Evolutionary conservation across 1,140 invertebrate species (phyloP), one percentile per base, ranked within the genome.

Genomic region (Calephelis nemesis): DNA sequence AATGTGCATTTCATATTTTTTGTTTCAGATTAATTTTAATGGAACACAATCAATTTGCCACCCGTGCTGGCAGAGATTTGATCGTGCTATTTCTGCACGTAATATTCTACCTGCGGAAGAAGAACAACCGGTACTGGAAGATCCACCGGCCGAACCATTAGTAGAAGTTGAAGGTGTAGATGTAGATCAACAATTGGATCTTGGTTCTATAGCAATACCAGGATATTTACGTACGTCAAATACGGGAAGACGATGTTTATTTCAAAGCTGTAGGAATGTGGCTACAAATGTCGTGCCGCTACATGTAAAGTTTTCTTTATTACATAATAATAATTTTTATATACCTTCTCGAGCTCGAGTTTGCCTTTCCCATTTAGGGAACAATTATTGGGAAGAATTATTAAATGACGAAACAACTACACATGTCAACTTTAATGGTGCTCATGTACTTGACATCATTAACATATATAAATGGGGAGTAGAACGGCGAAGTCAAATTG

Each of bases 401-500:
- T 54, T 54, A 54, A 19, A 54, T 54, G 42, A 52, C 15, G 39
- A 48, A 15, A 48, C 58, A 48, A 49, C 58, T 13, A 62, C 47
- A 68, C 58, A 58, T 62, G 47, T 50, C 47, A 62, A 45, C 54
- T 67, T 67, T 50, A 67, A 67, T 67, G 47, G 47, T 62, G 40
- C 66, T 60, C 67, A 63, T 68, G 13, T 68, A 63, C 67, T 52
- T 49, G 60, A 68, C 13, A 68, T 68, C 7, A 63, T 68, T 47
- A 62, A 68, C 11, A 49, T 62, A 48, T 68, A 50, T 62, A 68
- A 68, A 68, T 68, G 47, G 66, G 39, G 66, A 54, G 60, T 62
- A 19, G 66, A 68, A 68, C 19, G 66, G 30, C 40, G 58, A 48
- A 62, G 47, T 42, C 42, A 49, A 62, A 63, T 68, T 60, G 62